Evolutionary conservation across 92 coral and sea anemone species (phyloP).

Genomic region (Diadumene lineata): DNA sequence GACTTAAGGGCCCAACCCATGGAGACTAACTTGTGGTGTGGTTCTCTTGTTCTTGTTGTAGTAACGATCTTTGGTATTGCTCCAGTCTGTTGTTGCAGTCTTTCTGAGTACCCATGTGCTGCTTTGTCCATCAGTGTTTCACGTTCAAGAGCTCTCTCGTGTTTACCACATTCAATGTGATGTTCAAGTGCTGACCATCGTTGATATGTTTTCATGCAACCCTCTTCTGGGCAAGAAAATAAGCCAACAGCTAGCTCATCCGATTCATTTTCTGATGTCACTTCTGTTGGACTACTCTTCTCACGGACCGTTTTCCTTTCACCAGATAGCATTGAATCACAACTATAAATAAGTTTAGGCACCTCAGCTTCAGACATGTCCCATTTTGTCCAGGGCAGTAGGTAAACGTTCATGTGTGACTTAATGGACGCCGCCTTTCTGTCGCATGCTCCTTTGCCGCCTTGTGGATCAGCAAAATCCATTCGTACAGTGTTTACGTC

Average conservation of each 20-base stretch:
- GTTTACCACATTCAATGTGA: slow-evolving; percentile 64
- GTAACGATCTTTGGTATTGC: slow-evolving; percentile 6
- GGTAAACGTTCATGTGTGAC: slow-evolving; percentile 43
- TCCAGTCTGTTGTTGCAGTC: slow-evolving; percentile 43
- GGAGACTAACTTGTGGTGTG: background rate
- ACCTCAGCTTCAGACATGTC: background rate
- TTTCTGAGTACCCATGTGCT: slow-evolving; percentile 45
- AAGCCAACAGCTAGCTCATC: background rate
- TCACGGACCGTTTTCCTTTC: slow-evolving; percentile 4
- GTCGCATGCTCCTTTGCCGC: slow-evolving; percentile 58
- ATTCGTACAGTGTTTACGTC: slow-evolving; percentile 43
- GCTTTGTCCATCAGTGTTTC: slow-evolving; percentile 66
- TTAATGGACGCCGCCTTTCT: slow-evolving; percentile 47
- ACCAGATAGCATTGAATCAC: background rate
- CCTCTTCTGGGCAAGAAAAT: slow-evolving; percentile 66
- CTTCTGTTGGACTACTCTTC: slow-evolving; percentile 1
- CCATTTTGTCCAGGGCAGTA: slow-evolving; percentile 29
- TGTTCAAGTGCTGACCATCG: slow-evolving; percentile 59
- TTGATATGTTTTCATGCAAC: slow-evolving; percentile 59
- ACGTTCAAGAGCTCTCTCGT: slow-evolving; percentile 57
- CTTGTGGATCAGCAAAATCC: slow-evolving; percentile 73
- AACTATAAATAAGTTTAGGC: background rate
- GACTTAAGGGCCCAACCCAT: slow-evolving; percentile 61
- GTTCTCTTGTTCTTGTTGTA: background rate
- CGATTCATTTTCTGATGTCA: background rate